These are phyloP conservation scores for Dicerorhinus sumatrensis DNA, from an alignment of 2,113 vertebrate species.

Conservation along the genomic window DNA sequence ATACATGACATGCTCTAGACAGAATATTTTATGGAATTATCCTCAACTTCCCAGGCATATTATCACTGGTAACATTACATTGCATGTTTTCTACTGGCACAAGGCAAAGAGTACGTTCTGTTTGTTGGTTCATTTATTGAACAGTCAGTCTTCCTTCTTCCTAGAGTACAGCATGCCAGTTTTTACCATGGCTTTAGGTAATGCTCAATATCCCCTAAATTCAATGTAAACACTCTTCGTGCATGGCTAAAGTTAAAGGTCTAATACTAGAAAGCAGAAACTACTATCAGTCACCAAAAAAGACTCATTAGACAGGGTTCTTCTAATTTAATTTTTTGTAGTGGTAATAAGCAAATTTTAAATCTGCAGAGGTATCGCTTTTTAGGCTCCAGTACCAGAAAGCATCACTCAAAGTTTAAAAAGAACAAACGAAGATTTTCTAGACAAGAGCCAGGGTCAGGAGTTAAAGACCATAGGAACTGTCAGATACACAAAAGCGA, in stretches of 20 bases:
- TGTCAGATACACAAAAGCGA: neutral
- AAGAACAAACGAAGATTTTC: conserved; percentile 33
- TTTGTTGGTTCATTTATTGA: neutral
- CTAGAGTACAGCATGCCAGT: neutral
- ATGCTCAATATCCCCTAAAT: conserved; percentile 14
- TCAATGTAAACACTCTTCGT: neutral
- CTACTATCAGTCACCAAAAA: neutral
- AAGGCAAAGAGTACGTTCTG: neutral
- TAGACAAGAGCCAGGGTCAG: neutral
- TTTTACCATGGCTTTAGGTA: conserved; percentile 23
- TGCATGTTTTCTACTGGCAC: neutral
- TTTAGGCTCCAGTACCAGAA: conserved; percentile 32
- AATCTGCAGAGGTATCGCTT: neutral
- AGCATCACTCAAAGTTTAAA: neutral
- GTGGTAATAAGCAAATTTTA: neutral
- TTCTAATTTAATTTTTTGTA: neutral
- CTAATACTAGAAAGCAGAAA: conserved; percentile 10
- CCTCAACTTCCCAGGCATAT: neutral
- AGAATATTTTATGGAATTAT: neutral
- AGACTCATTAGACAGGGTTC: neutral
- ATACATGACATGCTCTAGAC: neutral
- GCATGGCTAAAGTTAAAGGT: neutral
- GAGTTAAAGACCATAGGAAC: neutral
- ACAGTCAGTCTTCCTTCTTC: neutral
- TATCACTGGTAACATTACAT: neutral